Conservation (phyloP, 2,888 invertebrate genomes). For the Melanchra persicariae region DNA sequence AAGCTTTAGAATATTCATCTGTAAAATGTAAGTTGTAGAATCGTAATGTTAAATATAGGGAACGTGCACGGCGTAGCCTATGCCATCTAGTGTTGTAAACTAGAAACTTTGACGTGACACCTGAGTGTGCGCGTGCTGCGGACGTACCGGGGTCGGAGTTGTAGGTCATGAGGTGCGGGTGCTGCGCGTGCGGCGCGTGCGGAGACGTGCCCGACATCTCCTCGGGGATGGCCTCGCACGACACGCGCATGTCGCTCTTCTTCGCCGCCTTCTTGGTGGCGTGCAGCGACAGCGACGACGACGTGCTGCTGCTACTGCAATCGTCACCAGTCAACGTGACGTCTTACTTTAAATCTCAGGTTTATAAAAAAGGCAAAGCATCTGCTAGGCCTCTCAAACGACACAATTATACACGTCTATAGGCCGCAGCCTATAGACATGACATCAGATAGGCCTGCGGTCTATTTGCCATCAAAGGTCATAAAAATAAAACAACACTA, state of each 20-base stretch:
- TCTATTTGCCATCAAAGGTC: no score
- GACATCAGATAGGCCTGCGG: no score
- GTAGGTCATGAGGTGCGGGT: constrained; percentile 79
- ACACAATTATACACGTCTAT: no score
- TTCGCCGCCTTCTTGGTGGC: constrained; percentile 92
- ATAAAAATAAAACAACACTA: constrained; percentile 25
- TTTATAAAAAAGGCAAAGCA: no score
- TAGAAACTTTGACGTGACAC: no score
- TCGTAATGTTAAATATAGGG: neutral
- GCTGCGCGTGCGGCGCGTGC: constrained; percentile 26
- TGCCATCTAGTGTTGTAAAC: no score
- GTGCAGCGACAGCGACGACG: constrained; percentile 82
- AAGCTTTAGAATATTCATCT: neutral
- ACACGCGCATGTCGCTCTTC: constrained; percentile 95
- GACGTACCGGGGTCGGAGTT: constrained; percentile 85
- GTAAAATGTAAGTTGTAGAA: neutral
- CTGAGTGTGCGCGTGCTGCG: no score
- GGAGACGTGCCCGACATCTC: constrained; percentile 94
- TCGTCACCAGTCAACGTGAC: neutral
- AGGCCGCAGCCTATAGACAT: no score
- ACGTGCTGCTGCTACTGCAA: constrained; percentile 64
- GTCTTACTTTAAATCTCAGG: no score
- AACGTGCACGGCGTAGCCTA: no score
- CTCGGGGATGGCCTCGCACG: constrained; percentile 97
- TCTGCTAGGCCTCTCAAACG: no score